Conservation (phyloP, 2,797 vertebrate genomes). For the Oryzias sinensis region DNA sequence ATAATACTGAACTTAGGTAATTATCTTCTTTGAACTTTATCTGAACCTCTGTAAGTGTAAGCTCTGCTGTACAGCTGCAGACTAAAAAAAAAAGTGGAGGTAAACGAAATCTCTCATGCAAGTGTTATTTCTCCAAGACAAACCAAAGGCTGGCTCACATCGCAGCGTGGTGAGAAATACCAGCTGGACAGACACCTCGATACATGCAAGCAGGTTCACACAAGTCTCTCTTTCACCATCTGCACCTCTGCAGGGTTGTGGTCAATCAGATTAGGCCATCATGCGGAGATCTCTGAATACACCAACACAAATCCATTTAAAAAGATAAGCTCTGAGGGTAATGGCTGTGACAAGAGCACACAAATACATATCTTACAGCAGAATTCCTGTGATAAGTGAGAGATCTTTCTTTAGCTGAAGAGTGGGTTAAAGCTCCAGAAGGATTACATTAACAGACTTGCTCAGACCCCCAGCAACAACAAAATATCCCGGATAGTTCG, state of each 20-base stretch:
- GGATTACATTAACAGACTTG: no score
- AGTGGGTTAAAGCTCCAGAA: no score
- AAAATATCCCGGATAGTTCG: no score
- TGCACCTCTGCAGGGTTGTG: slow-evolving; percentile 35
- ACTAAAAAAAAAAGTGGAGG: not conserved
- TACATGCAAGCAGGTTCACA: slow-evolving; percentile 9
- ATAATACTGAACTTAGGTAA: not conserved
- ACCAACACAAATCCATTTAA: slow-evolving; percentile 67
- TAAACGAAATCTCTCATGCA: slow-evolving; percentile 15
- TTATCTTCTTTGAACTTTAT: not conserved
- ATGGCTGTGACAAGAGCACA: slow-evolving; percentile 5
- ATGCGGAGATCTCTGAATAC: slow-evolving; percentile 47
- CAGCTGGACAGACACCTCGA: slow-evolving; percentile 8
- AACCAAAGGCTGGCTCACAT: slow-evolving; percentile 13
- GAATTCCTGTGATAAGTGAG: slow-evolving; percentile 9
- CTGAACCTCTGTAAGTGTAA: not conserved
- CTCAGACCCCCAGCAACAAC: no score
- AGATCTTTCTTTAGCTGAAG: slow-evolving; percentile 23
- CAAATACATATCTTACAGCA: not conserved
- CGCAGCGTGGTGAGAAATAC: slow-evolving; percentile 29
- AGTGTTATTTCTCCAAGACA: slow-evolving; percentile 16
- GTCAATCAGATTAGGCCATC: slow-evolving; percentile 68
- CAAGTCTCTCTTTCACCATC: slow-evolving; percentile 18
- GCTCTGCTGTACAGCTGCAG: slow-evolving; percentile 7
- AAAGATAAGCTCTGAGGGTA: slow-evolving; percentile 57